These are phyloP conservation scores for Pseudopodoces humilis DNA, from an alignment of 2,113 vertebrate genomes.

Conservation along the genomic window DNA sequence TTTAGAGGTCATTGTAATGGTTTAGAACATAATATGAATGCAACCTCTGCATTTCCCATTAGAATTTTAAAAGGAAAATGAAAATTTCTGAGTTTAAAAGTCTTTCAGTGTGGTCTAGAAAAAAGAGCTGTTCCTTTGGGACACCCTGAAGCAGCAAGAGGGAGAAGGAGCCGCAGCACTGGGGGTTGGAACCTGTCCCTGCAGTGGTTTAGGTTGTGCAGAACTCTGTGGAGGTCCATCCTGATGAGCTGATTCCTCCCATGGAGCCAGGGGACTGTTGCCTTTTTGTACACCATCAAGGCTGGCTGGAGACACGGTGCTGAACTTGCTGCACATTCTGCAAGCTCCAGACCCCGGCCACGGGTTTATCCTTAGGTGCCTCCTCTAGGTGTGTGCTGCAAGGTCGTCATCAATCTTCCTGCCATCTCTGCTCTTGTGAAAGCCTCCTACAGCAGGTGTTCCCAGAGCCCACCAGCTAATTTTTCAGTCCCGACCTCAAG, in stretches of 20 bases:
- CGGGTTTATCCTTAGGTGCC: rapidly evolving
- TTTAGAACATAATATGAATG: neutral
- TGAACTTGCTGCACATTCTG: neutral
- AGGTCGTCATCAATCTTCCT: neutral
- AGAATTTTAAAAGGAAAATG: neutral
- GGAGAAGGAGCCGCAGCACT: neutral
- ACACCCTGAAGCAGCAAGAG: rapidly evolving
- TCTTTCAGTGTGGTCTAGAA: neutral
- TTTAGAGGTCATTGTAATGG: neutral
- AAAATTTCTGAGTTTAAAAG: neutral
- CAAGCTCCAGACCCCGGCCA: neutral
- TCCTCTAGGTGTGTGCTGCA: neutral
- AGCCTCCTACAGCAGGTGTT: neutral
- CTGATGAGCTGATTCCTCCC: neutral
- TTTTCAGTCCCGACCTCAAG: neutral
- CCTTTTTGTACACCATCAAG: neutral
- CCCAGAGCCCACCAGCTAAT: neutral
- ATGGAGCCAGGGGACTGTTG: neutral
- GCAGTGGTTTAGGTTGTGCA: neutral
- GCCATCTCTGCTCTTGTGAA: neutral
- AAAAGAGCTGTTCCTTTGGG: neutral
- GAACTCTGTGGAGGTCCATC: neutral
- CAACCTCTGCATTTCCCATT: neutral
- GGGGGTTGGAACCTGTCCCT: neutral
- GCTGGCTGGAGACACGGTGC: neutral